Base-by-base conservation (phyloP, 2,797 vertebrate species). In the Ibycter americanus region DNA sequence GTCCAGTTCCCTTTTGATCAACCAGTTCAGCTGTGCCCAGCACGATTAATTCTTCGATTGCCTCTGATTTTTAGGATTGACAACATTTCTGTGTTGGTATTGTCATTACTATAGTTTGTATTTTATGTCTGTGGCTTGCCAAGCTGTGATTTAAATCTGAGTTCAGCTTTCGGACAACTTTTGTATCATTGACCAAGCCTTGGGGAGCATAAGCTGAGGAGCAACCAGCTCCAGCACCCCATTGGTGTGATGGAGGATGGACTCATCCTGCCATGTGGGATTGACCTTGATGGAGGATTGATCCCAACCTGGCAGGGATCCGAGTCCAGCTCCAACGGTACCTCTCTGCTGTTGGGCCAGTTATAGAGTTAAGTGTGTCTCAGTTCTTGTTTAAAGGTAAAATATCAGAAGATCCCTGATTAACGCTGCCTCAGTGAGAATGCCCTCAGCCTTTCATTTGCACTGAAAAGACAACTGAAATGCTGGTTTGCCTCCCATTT, bases 221-320 rank as follows among this genome's bases (percentile, higher is more conserved):
- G 4, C 2, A 70, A 2, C 6, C 29, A 82, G 31, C n/a, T 26
- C 38, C 62, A 83, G 62, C 1, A 8, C 4, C 27, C 20, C 2
- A 1, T 1, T n/a, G 23, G 11, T 29, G 32, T 17, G 36, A 14
- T 22, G 36, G 42, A 74, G 22, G 8, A 71, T 7, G 4, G 34
- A 34, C 23, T 62, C 10, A 5, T 6, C 16, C 40, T 44, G 38
- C 6, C 5, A 0, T 2, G 8, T n/a, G 3, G 0, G 32, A 16
- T 0, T 34, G n/a, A 51, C 59, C 32, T 9, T 15, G 20, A 7
- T 21, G 49, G 29, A 51, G 21, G 13, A 17, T 25, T 27, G n/a
- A 56, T 38, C n/a, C 55, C 31, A 21, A 9, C 36, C 51, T 19
- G 49, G 21, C 14, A 79, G 12, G 11, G 13, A 54, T 62, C 49